Conservation (phyloP, 2,797 vertebrate genomes). For the Gastrophryne carolinensis region DNA sequence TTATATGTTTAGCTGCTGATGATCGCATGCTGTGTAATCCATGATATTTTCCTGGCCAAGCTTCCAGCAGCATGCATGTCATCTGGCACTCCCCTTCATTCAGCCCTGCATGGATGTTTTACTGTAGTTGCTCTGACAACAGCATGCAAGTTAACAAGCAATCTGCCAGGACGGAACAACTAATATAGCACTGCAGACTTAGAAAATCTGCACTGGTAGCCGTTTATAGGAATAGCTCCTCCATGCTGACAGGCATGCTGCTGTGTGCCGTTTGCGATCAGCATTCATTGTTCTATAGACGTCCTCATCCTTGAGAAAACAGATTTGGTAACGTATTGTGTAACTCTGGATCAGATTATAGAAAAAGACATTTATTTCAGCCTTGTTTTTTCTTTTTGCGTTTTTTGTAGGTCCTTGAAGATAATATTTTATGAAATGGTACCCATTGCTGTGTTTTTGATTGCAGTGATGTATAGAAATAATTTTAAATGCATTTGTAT, state of each 20-base stretch:
- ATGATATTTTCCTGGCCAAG: neutral
- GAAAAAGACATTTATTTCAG: neutral
- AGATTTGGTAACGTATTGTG: neutral
- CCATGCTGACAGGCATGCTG: neutral
- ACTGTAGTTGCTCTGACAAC: constrained; percentile 39
- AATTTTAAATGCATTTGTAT: too few relatives aligned
- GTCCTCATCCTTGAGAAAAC: neutral
- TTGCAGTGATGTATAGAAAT: too few relatives aligned
- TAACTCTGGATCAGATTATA: neutral
- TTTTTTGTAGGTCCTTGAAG: too few relatives aligned
- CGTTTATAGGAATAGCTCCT: neutral
- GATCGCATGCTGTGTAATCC: neutral
- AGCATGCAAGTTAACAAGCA: constrained; percentile 21
- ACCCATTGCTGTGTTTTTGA: too few relatives aligned
- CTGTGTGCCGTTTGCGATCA: neutral
- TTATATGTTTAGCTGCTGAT: neutral
- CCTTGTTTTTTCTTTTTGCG: neutral
- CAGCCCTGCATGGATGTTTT: constrained; percentile 9
- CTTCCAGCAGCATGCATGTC: neutral
- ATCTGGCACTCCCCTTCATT: neutral
- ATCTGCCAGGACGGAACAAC: neutral
- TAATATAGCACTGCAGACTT: constrained; percentile 1
- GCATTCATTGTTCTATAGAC: neutral
- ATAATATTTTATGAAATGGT: too few relatives aligned
- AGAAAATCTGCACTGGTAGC: neutral